Percentiles rank a stretch among this genome's conserved stretches.
Evolutionary conservation across 2,113 vertebrate genomes (phyloP).

Genomic region (Microtus pennsylvanicus): DNA sequence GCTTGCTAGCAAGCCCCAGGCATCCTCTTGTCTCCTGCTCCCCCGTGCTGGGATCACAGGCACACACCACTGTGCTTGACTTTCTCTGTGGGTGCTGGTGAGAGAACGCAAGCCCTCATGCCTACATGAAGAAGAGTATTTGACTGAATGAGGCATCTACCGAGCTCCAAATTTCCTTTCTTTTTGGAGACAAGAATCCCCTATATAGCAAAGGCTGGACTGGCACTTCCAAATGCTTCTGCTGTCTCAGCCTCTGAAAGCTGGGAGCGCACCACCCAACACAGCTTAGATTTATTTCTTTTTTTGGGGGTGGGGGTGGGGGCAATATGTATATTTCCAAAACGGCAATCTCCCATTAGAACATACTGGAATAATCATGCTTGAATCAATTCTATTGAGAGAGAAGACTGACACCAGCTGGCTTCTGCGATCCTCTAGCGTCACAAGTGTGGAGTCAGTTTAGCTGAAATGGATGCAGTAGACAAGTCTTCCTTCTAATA

Average conservation of each 20-base stretch:
- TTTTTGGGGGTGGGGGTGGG: background rate
- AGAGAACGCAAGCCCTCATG: background rate
- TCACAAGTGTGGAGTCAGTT: background rate
- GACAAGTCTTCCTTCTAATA: background rate
- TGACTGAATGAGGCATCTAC: background rate
- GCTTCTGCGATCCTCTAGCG: background rate
- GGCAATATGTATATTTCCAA: constrained; percentile 10
- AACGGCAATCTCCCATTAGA: background rate
- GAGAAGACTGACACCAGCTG: background rate
- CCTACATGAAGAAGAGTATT: background rate
- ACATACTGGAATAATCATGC: background rate
- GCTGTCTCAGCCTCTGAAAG: background rate
- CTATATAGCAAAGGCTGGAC: background rate
- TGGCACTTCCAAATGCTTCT: background rate
- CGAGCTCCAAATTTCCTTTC: background rate
- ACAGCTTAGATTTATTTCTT: background rate
- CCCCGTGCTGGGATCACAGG: background rate
- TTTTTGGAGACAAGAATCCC: background rate
- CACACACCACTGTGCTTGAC: background rate
- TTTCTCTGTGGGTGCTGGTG: background rate
- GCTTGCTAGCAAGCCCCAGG: background rate
- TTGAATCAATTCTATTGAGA: constrained; percentile 1
- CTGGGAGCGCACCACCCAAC: background rate
- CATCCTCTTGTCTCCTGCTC: no score
- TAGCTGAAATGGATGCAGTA: background rate